Base-by-base conservation (phyloP, 2,888 invertebrate genomes). In the Dasysyrphus tricinctus region DNA sequence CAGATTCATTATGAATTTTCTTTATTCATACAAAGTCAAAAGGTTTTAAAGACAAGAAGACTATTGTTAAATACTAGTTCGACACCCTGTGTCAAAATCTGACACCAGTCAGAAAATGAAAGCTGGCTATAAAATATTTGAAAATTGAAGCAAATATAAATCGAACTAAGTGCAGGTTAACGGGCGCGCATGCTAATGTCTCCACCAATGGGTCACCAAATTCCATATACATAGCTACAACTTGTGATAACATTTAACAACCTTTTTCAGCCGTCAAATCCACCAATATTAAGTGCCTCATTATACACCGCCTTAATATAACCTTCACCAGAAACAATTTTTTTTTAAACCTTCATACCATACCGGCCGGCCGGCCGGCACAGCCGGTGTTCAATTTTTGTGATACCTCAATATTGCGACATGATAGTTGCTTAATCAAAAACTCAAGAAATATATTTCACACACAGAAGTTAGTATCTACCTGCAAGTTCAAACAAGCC, bases 341-440 rank as follows among this genome's bases (percentile, higher is more conserved):
- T 32, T 67, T 51, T 49, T 49, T 59, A 79, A 34, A 57, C 74
- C 83, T 79, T 65, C 63, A 70, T 51, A 59, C 51, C 57, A 24
- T n/a, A 61, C 83, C 32, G 32, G 78, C 83, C 79, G 80, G 79
- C 56, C 39, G 69, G 75, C 19, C 74, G 57, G 32, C 29, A 24
- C 63, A 63, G 63, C 39, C 63, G 59, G 59, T 59, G 42, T 5
- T 3, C 12, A 19, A 19, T 37, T 19, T 14, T 32, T 47, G 1
- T 16, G 12, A 54, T 44, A 19, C 44, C 57, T 29, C 54, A 80
- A 54, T 32, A 37, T 32, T 44, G 37, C 57, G 57, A 65, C 49
- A 63, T 72, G 11, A 51, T 16, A 54, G 77, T 77, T 73, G 77
- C 79, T 69, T 67, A 75, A 80, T 79, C 69, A 75, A 75, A 79